Evolutionary conservation across 2,797 vertebrate species (phyloP).

Genomic region (Platyrinchus mystaceus): DNA sequence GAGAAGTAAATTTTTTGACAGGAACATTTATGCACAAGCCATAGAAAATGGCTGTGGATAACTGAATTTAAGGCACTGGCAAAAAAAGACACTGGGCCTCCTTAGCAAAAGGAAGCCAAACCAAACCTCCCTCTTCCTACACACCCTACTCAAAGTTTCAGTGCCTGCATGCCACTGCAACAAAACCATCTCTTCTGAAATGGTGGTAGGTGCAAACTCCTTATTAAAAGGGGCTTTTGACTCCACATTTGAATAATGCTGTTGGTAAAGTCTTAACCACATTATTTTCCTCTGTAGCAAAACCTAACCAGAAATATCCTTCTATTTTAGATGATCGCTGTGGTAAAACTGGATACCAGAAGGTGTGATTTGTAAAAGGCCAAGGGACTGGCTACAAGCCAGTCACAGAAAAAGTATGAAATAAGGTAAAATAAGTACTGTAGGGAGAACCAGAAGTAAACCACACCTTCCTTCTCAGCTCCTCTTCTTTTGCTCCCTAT

Average conservation of each 20-base stretch:
- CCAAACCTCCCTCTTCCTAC: neutral
- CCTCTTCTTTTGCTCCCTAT: neutral
- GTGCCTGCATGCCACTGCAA: neutral
- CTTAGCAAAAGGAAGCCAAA: neutral
- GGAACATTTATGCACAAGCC: neutral
- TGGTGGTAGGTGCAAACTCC: neutral
- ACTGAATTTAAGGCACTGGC: neutral
- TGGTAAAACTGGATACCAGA: neutral
- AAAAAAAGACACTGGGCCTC: neutral
- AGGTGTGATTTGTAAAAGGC: neutral
- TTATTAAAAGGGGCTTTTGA: neutral
- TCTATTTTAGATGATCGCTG: neutral
- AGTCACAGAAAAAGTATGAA: neutral
- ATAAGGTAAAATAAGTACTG: neutral
- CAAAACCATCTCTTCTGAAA: neutral
- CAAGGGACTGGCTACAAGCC: neutral
- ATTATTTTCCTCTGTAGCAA: neutral
- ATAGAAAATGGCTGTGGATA: neutral
- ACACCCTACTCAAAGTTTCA: neutral
- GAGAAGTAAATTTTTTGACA: neutral
- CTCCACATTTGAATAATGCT: neutral
- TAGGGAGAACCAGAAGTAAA: neutral
- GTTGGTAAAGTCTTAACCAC: neutral
- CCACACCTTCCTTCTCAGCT: neutral
- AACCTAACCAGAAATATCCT: neutral